Base-by-base conservation (phyloP, 2,113 vertebrate species). In the Agapornis roseicollis region DNA sequence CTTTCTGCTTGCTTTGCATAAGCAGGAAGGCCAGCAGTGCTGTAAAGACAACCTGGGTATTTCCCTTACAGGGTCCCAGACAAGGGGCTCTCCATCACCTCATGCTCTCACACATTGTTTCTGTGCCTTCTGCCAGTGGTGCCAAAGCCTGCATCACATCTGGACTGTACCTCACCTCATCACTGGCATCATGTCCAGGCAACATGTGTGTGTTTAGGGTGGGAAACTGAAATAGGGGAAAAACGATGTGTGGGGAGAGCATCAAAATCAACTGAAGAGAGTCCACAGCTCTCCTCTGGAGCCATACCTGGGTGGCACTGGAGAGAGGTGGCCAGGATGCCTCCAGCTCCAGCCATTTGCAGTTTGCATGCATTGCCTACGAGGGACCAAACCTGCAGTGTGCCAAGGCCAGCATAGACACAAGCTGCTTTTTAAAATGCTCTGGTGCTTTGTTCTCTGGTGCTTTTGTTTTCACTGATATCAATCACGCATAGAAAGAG, bases 401-500 rank as follows among this genome's bases (percentile, higher is more conserved):
- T 72, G 49, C 52, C 29, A n/a, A 63, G 28, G 25, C 15, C 55
- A 74, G 64, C 37, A 86, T 8, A 61, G 68, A 83, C 83, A 85
- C n/a, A 70, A 83, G 14, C 13, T 27, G 49, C 5, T 69, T 69
- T 73, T 77, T 22, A 35, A 88, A 95, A 94, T 29, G 13, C n/a
- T 80, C 44, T 66, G 19, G 61, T 76, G 49, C 28, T 91, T 82
- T 95, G 53, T 72, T 90, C 66, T 76, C 69, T 49, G 63, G 69
- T 25, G 49, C 56, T 81, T 61, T 94, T 66, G 3, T 56, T 80
- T 85, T 70, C 72, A 58, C 25, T 80, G 58, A 18, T 44, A 92
- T 39, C 41, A 61, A 16, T 77, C 90, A 88, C 1, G 1, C n/a
- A 63, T 42, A 85, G 53, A 49, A 82, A 88, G 74, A 90, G 46